Evolutionary conservation across 1,140 invertebrate species (phyloP).

Genomic region (Drosophila ohnishii): DNA sequence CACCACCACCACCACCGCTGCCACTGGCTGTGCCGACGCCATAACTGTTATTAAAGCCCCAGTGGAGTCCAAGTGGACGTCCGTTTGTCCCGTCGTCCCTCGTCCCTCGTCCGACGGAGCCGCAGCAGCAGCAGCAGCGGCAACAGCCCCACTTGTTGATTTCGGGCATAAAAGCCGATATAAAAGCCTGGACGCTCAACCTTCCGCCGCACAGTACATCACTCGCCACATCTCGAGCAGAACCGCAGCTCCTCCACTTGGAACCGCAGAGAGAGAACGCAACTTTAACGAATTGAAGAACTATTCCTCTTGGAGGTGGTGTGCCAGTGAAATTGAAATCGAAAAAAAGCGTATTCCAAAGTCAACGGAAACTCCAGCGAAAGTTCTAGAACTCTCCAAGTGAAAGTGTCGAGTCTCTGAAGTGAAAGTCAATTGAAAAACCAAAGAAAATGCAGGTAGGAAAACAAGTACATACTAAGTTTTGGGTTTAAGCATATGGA

Average conservation of each 20-base stretch:
- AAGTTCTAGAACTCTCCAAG: constrained; percentile 36
- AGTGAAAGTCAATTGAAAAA: constrained; percentile 22
- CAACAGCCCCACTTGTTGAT: constrained; percentile 67
- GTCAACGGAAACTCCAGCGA: constrained; percentile 8
- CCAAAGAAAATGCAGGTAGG: constrained; percentile 45
- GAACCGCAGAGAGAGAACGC: constrained; percentile 15
- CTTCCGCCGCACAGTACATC: constrained; percentile 73
- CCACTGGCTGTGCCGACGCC: constrained; percentile 40
- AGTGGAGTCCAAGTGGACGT: constrained; percentile 49
- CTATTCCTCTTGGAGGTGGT: constrained; percentile 9
- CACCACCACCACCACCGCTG: constrained; percentile 4
- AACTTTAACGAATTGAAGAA: constrained; percentile 3
- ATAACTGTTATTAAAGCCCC: constrained; percentile 72
- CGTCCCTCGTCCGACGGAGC: constrained; percentile 10
- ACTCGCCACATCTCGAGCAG: constrained; percentile 67
- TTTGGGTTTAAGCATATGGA: constrained; percentile 11
- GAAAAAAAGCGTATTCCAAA: constrained; percentile 4
- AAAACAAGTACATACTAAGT: background rate
- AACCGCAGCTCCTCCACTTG: constrained; percentile 43
- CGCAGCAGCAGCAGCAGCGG: constrained; percentile 24
- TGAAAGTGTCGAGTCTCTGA: constrained; percentile 34
- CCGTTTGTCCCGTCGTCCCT: constrained; percentile 22
- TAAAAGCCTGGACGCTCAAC: constrained; percentile 75
- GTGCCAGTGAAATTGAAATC: constrained; percentile 18
- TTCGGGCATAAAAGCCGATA: constrained; percentile 64